phyloP scores from a whole-genome alignment of 2,888 invertebrate genomes.

The Danaus chrysippus region DNA sequence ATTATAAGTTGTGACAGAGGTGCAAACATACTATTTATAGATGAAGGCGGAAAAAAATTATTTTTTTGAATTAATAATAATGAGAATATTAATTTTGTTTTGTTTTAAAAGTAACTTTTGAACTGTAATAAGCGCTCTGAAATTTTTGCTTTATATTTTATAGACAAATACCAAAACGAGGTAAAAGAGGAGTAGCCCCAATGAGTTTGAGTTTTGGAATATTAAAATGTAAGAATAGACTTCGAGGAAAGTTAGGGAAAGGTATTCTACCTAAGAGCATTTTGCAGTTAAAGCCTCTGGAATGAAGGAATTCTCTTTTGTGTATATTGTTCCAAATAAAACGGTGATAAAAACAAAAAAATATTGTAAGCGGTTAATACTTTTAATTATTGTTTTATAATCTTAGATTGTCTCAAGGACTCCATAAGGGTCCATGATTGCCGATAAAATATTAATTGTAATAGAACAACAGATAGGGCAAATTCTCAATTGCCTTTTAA shows the following conservation, averaged over 20 bases:
- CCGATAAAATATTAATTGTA: no score
- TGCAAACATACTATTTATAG: no score
- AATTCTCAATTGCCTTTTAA: no score
- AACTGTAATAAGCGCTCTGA: not conserved
- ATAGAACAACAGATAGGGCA: no score
- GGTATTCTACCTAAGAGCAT: constrained; percentile 38
- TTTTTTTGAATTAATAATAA: no score
- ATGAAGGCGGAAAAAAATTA: no score
- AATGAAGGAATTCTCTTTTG: constrained; percentile 11
- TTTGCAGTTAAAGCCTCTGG: constrained; percentile 9
- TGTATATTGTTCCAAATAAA: not conserved
- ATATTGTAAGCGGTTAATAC: not conserved
- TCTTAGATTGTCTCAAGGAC: no score
- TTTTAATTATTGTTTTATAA: no score
- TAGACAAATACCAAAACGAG: constrained; percentile 23
- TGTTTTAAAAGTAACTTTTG: not conserved
- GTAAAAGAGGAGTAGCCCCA: constrained; percentile 42
- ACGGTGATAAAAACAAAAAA: not conserved
- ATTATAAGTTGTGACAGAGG: no score
- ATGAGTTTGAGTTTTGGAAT: constrained; percentile 62
- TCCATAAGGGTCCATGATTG: no score
- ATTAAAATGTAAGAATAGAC: constrained; percentile 64
- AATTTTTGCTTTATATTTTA: constrained; percentile 24
- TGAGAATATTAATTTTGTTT: no score
- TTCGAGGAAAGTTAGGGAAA: constrained; percentile 54